These are phyloP conservation scores for Eublepharis macularius DNA, from an alignment of 2,113 vertebrate species.

Conservation along the genomic window DNA sequence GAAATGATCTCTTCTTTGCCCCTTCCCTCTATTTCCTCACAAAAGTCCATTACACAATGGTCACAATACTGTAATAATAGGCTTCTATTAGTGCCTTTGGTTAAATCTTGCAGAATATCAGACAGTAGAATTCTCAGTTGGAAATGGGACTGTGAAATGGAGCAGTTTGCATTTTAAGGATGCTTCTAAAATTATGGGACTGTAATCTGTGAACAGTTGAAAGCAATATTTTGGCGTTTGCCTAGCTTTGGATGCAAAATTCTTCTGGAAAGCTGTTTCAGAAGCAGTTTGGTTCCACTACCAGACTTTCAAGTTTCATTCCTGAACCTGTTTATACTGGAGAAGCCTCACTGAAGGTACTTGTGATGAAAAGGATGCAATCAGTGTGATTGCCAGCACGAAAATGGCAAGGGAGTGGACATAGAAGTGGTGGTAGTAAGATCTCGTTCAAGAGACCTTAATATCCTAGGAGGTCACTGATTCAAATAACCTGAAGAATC, in stretches of 20 bases:
- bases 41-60: not conserved
- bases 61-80: not conserved
- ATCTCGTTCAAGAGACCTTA: not conserved
- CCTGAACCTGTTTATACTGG: not conserved
- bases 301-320: not conserved
- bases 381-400: not conserved
- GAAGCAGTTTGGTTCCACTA: not conserved
- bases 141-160: not conserved
- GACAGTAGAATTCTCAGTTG: not conserved
- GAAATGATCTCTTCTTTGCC: conserved; percentile 23
- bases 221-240: not conserved
- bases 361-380: not conserved
- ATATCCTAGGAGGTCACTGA: not conserved
- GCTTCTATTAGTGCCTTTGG: not conserved
- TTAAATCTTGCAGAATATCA: not conserved
- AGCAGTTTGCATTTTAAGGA: not conserved
- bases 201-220: not conserved
- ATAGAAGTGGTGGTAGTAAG: not conserved
- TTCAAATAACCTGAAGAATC: not conserved
- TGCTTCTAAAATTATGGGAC: not conserved
- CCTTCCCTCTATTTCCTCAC: not conserved
- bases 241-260: not conserved
- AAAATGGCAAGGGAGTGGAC: no score
- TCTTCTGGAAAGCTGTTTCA: not conserved
- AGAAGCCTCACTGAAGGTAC: not conserved